These are phyloP conservation scores for Paracentrotus lividus DNA, from an alignment of 53 echinoderm and acorn worm species.

Conservation along the genomic window DNA sequence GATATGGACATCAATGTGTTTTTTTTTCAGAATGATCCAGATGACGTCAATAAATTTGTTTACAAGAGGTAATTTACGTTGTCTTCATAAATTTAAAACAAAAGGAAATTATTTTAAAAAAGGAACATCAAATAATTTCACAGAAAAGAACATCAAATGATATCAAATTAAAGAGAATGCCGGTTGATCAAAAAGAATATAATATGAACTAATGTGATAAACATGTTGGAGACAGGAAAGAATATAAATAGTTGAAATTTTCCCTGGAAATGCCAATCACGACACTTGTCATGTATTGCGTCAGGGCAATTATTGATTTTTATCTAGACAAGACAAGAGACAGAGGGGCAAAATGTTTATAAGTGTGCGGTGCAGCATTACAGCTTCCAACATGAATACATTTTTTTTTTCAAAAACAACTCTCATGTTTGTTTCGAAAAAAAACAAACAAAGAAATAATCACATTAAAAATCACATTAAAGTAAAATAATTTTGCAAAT, in stretches of 20 bases:
- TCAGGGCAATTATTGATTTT: constrained; percentile 16
- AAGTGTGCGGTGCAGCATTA: background rate
- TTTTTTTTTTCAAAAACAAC: background rate
- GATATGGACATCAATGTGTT: background rate
- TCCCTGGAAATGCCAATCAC: background rate
- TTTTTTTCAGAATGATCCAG: background rate
- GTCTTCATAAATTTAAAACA: too few relatives aligned
- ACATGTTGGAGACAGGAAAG: background rate
- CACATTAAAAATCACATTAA: too few relatives aligned
- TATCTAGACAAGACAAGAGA: background rate
- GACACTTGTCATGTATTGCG: constrained; percentile 4
- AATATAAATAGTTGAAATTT: background rate
- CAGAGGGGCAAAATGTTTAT: background rate
- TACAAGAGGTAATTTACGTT: background rate
- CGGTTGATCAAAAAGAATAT: background rate
- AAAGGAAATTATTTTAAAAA: too few relatives aligned
- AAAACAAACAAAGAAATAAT: background rate
- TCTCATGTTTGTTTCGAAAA: background rate
- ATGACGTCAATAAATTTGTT: background rate
- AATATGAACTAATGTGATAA: background rate
- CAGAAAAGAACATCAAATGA: too few relatives aligned
- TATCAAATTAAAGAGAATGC: background rate
- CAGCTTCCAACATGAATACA: background rate
- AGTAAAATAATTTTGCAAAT: too few relatives aligned
- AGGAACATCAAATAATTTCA: too few relatives aligned